phyloP scores from a whole-genome alignment of 2,888 invertebrate species.

The Nematopogon swammerdamellus region DNA sequence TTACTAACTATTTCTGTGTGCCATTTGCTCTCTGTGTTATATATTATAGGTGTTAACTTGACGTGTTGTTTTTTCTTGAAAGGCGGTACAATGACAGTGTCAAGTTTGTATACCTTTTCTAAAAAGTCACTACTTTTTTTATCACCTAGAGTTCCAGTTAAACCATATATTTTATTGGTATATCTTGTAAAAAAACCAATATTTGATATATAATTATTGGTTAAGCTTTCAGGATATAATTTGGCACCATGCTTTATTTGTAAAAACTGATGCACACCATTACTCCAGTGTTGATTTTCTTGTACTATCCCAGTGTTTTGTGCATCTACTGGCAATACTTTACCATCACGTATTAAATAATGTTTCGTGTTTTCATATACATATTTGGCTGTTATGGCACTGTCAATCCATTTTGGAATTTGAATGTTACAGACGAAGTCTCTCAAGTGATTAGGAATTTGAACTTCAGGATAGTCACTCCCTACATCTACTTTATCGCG shows the following conservation, averaged over 20 bases:
- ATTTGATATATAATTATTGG: constrained; percentile 12
- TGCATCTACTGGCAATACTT: constrained; percentile 9
- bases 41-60: constrained; percentile 5
- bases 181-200: constrained; percentile 9
- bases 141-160: constrained; percentile 11
- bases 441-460: constrained; percentile 10
- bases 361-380: constrained; percentile 7
- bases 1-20: constrained; percentile 7
- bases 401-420: constrained; percentile 9
- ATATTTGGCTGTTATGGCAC: constrained; percentile 9
- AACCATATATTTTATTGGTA: constrained; percentile 6
- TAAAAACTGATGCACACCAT: constrained; percentile 11
- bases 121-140: constrained; percentile 7
- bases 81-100: constrained; percentile 9
- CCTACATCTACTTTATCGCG: constrained; percentile 4
- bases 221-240: constrained; percentile 9
- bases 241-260: constrained; percentile 11
- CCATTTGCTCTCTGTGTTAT: constrained; percentile 1
- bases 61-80: constrained; percentile 10
- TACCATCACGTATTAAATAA: constrained; percentile 8
- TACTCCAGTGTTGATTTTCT: constrained; percentile 8
- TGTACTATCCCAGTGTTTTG: constrained; percentile 10
- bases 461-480: constrained; percentile 8
- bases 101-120: constrained; percentile 8
- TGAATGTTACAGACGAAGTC: constrained; percentile 8